Evolutionary conservation across 2,888 invertebrate species (phyloP), one percentile per base, ranked within the genome.

Genomic region (Leptopterna dolabrata): DNA sequence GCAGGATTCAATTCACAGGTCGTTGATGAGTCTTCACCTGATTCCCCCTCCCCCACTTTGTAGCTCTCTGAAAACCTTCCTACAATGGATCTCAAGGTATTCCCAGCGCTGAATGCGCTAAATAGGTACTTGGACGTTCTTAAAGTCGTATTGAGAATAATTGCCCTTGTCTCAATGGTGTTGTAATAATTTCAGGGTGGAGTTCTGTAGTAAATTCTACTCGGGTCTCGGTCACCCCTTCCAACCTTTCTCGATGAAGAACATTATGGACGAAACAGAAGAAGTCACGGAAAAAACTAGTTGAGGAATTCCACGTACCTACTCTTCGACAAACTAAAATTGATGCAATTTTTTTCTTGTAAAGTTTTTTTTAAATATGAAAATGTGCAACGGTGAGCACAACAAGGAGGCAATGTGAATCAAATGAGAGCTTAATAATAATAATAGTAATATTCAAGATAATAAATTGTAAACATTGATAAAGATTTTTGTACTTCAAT

Each of bases 161-260:
- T n/a, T n/a, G n/a, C n/a, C n/a, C n/a, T n/a, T n/a, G n/a, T n/a
- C n/a, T n/a, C n/a, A n/a, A n/a, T n/a, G n/a, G n/a, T n/a, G n/a
- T n/a, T 36, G 36, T 36, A 36, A 36, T 36, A 7, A 36, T 91
- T 91, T 87, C 91, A 95, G 95, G 95, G 95, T 95, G 89, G 95
- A 95, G 91, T 95, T 95, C 91, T 95, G 95, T 93, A 95, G 94
- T 91, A 95, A 95, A 91, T 95, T 96, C 91, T 96, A 95, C 91
- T 91, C 92, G 43, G 95, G 95, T 14, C 91, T 93, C 55, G 95
- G 95, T 13, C 93, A 95, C 90, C 91, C 93, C 19, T 95, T 96
- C 91, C 92, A 93, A 83, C 95, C 95, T 36, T 95, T 95, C 92
- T 94, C 94, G 88, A 95, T 95, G 91, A 94, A 94, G 90, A 91